These are phyloP conservation scores for Macquaria australasica DNA, from an alignment of 2,113 vertebrate genomes.

Conservation along the genomic window DNA sequence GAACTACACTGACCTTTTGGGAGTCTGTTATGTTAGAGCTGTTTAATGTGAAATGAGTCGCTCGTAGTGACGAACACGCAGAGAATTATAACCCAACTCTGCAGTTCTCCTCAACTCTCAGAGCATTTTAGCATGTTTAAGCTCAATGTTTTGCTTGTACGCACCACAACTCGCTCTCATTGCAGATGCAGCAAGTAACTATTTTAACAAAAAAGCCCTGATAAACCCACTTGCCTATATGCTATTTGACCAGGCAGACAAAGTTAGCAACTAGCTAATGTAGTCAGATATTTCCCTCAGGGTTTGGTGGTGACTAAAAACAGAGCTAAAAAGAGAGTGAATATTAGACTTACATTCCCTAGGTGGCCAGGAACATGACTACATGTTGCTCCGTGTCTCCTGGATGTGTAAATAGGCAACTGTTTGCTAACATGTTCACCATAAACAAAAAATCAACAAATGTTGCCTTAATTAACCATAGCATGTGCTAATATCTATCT, in stretches of 20 bases:
- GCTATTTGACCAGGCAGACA: background rate
- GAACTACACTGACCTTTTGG: conserved; percentile 4
- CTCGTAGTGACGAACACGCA: background rate
- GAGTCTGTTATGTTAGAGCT: background rate
- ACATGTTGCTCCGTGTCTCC: no score
- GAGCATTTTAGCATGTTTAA: background rate
- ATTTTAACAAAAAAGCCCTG: background rate
- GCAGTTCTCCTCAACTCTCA: background rate
- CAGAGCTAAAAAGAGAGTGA: background rate
- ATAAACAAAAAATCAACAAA: no score
- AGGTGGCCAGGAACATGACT: no score
- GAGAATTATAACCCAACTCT: background rate
- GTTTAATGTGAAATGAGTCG: background rate
- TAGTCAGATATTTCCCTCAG: background rate
- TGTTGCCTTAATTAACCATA: background rate
- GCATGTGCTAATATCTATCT: background rate
- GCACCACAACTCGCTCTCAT: background rate
- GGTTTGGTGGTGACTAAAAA: background rate
- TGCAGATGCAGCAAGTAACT: background rate
- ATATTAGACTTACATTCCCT: background rate
- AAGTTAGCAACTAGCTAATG: no score
- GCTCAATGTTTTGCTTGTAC: background rate
- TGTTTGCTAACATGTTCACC: background rate
- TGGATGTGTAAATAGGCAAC: no score
- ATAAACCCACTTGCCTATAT: background rate